phyloP scores from a whole-genome alignment of 1,140 invertebrate species.

The Dinoponera quadriceps region DNA sequence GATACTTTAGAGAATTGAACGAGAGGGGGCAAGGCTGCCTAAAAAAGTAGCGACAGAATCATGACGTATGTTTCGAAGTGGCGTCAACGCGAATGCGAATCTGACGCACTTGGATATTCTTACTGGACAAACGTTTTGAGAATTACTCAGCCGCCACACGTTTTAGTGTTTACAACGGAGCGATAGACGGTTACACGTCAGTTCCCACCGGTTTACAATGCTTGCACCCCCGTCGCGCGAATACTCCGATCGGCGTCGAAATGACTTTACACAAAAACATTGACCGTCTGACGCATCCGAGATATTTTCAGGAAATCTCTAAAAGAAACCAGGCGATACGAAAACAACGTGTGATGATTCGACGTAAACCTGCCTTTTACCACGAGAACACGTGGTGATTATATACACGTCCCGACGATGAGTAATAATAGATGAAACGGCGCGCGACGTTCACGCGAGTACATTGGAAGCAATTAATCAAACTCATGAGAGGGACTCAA shows the following conservation, averaged over 20 bases:
- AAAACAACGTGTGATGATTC: background rate
- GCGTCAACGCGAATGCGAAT: conserved; percentile 49
- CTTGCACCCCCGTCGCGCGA: background rate
- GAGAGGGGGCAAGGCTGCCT: background rate
- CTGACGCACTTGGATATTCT: conserved; percentile 62
- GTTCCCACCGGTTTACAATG: conserved; percentile 20
- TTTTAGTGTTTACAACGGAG: background rate
- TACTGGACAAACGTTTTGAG: conserved; percentile 50
- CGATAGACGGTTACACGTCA: conserved; percentile 8
- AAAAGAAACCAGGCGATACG: conserved; percentile 17
- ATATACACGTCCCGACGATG: background rate
- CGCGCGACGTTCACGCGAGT: background rate
- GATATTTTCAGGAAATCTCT: conserved; percentile 59
- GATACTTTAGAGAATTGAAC: background rate
- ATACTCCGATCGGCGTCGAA: conserved; percentile 61
- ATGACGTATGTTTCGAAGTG: conserved; percentile 38
- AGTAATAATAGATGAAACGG: conserved; percentile 18
- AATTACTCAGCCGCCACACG: conserved; percentile 49
- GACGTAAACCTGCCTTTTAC: background rate
- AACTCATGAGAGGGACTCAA: background rate
- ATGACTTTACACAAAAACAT: conserved; percentile 12
- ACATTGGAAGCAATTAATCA: background rate
- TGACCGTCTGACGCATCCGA: conserved; percentile 45
- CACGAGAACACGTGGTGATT: background rate
- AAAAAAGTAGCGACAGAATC: conserved; percentile 2